phyloP scores from a whole-genome alignment of 2,113 vertebrate species.

The Callopanchax toddi region DNA sequence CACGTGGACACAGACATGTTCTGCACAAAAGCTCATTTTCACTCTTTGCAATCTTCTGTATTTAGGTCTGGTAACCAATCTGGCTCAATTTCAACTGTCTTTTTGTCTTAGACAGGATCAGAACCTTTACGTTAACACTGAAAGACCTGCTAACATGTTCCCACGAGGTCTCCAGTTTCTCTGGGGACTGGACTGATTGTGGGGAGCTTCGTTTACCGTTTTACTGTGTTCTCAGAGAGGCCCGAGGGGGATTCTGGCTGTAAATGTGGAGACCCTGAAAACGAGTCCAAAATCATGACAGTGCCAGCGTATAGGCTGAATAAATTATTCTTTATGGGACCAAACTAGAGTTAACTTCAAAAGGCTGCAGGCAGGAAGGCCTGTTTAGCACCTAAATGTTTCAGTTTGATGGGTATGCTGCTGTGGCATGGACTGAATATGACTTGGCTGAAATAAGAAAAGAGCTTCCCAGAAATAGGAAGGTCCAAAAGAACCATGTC shows the following conservation, averaged over 20 bases:
- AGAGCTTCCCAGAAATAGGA: too few relatives aligned
- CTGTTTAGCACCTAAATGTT: too few relatives aligned
- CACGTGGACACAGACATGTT: slow-evolving; percentile 3
- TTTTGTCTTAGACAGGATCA: slow-evolving; percentile 7
- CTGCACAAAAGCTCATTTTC: slow-evolving; percentile 18
- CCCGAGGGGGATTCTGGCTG: slow-evolving; percentile 36
- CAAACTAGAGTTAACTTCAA: too few relatives aligned
- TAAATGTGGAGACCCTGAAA: slow-evolving; percentile 15
- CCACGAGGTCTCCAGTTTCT: slow-evolving; percentile 40
- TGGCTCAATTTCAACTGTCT: background rate
- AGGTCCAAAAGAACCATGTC: too few relatives aligned
- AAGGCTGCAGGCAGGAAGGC: too few relatives aligned
- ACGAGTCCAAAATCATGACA: slow-evolving; percentile 28
- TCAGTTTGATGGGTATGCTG: too few relatives aligned
- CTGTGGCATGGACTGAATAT: too few relatives aligned
- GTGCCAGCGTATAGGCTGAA: slow-evolving; percentile 3
- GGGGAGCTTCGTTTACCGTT: slow-evolving; percentile 38
- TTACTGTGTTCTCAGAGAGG: slow-evolving; percentile 53
- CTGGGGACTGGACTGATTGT: slow-evolving; percentile 18
- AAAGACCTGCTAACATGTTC: slow-evolving; percentile 40
- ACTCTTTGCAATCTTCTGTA: slow-evolving; percentile 19
- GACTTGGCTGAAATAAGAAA: too few relatives aligned
- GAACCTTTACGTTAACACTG: slow-evolving; percentile 21
- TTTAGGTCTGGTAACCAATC: slow-evolving; percentile 11
- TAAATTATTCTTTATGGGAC: slow-evolving; percentile 10